Evolutionary conservation across 2,113 vertebrate species (phyloP).

Genomic region (Ophiodon elongatus): DNA sequence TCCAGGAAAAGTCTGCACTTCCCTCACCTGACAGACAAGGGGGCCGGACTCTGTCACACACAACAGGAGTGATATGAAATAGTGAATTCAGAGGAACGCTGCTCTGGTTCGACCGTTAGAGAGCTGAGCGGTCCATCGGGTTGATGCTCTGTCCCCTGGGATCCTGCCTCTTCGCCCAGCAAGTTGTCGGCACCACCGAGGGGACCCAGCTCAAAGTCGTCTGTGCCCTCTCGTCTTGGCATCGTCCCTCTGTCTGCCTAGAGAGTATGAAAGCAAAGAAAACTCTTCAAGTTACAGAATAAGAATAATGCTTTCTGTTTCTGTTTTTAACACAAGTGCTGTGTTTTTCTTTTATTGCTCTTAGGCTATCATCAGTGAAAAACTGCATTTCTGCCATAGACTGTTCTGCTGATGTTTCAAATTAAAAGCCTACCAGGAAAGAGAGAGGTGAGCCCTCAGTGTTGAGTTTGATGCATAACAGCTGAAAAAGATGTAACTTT

Average conservation of each 20-base stretch:
- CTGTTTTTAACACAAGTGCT: no score
- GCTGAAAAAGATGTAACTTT: background rate
- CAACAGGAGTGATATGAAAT: background rate
- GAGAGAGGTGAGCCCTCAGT: background rate
- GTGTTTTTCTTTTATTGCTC: background rate
- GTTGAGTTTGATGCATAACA: background rate
- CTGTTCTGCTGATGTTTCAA: background rate
- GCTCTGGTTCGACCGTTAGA: background rate
- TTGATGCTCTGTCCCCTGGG: no score
- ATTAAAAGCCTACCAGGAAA: background rate
- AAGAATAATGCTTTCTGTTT: no score
- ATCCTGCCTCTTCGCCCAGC: background rate
- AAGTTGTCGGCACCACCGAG: background rate
- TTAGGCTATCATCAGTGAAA: background rate
- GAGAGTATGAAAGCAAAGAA: background rate
- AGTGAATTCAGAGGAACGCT: background rate
- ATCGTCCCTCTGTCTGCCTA: background rate
- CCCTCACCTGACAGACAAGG: background rate
- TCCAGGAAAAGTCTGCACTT: background rate
- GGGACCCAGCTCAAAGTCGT: background rate
- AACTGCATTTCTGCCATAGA: background rate
- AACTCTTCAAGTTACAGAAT: background rate
- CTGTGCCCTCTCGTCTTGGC: background rate
- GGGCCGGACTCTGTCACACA: background rate
- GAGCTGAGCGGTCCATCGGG: background rate